Evolutionary conservation across 2,113 vertebrate species (phyloP).

Genomic region (Chionomys nivalis): DNA sequence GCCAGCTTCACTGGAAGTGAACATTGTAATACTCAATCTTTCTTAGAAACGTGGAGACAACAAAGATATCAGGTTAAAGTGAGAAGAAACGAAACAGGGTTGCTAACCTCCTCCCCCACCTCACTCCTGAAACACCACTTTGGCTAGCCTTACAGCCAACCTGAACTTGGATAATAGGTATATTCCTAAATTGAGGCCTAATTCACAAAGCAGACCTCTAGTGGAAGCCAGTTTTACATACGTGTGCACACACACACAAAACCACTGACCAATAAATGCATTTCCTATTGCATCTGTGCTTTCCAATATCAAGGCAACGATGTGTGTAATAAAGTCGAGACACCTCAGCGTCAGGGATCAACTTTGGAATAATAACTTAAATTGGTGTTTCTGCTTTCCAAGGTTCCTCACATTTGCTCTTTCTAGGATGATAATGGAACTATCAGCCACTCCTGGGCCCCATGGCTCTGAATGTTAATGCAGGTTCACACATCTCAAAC

Average conservation of each 20-base stretch:
- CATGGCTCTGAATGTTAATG: background rate
- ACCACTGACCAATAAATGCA: background rate
- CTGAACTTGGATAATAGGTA: conserved; percentile 7
- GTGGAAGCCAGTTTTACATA: background rate
- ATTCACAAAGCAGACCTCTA: background rate
- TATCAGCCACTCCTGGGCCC: background rate
- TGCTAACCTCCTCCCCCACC: background rate
- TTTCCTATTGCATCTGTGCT: background rate
- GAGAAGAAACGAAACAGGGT: background rate
- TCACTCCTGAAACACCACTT: background rate
- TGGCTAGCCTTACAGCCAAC: background rate
- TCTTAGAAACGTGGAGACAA: background rate
- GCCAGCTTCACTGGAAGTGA: no score
- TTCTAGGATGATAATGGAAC: background rate
- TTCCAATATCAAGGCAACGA: background rate
- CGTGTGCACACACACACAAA: background rate
- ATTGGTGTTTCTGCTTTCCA: background rate
- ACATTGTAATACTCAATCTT: background rate
- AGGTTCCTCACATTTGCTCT: background rate
- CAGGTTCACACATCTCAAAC: background rate
- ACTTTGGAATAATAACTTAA: background rate
- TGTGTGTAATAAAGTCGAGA: conserved; percentile 29
- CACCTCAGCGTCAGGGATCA: background rate
- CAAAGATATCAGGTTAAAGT: conserved; percentile 6
- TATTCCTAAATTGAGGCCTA: background rate